Evolutionary conservation across 2,888 invertebrate species (phyloP).

Genomic region (Amphipyra berbera): DNA sequence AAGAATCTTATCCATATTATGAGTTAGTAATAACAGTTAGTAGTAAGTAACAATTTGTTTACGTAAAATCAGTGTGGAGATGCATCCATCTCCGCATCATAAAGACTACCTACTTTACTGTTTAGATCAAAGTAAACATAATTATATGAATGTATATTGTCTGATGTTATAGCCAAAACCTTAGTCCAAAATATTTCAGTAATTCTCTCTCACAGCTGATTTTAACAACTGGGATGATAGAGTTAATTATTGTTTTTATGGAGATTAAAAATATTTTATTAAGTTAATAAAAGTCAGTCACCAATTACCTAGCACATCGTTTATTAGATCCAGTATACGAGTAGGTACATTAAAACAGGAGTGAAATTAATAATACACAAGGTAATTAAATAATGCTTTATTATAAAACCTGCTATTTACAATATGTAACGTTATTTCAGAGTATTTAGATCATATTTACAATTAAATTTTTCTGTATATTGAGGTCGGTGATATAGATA

Average conservation of each 20-base stretch:
- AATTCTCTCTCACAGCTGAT: neutral
- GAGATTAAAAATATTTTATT: no score
- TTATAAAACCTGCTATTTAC: conserved; percentile 59
- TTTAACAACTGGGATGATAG: no score
- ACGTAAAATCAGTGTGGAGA: no score
- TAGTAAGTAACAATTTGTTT: no score
- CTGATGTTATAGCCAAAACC: no score
- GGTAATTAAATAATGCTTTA: conserved; percentile 66
- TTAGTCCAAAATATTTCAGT: neutral
- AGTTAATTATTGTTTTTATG: no score
- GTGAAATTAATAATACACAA: conserved; percentile 7
- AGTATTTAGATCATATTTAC: conserved; percentile 49
- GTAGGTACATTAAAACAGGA: conserved; percentile 5
- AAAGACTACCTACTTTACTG: conserved; percentile 12
- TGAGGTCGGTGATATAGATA: conserved; percentile 28
- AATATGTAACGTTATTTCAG: conserved; percentile 34
- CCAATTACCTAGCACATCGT: no score
- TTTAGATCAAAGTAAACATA: conserved; percentile 6
- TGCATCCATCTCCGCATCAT: no score
- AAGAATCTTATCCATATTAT: no score
- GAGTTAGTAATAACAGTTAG: no score
- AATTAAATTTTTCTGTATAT: conserved; percentile 31
- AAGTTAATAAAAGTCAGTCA: no score
- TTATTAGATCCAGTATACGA: no score
- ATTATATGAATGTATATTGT: neutral